These are phyloP conservation scores for Tortricodes alternella DNA, from an alignment of 2,888 invertebrate genomes.

Conservation along the genomic window DNA sequence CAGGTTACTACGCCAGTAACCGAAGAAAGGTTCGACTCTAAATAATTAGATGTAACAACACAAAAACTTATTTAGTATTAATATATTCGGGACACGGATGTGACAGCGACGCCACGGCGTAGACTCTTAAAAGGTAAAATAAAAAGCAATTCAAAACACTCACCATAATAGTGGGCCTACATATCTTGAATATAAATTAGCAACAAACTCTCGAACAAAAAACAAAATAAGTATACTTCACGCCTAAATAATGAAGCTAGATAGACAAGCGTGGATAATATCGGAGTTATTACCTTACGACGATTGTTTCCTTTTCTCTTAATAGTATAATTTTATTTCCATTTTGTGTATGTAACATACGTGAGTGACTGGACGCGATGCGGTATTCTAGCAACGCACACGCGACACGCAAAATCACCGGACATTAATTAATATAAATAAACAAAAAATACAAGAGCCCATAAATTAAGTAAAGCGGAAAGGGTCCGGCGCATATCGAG, in stretches of 20 bases:
- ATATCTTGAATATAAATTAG: conserved; percentile 72
- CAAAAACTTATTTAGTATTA: conserved; percentile 64
- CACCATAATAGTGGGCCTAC: conserved; percentile 55
- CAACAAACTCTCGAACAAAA: conserved; percentile 45
- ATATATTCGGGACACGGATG: conserved; percentile 65
- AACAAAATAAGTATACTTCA: conserved; percentile 42
- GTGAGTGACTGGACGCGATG: conserved; percentile 52
- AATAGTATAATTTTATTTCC: conserved; percentile 57
- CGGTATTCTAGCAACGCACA: conserved; percentile 37
- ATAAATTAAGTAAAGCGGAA: conserved; percentile 80
- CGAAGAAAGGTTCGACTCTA: conserved; percentile 36
- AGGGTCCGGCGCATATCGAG: conserved; percentile 76
- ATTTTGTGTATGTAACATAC: conserved; percentile 37
- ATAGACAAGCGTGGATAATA: conserved; percentile 66
- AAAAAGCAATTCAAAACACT: conserved; percentile 55
- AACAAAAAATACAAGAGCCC: conserved; percentile 63
- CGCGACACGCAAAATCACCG: conserved; percentile 61
- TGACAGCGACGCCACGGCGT: conserved; percentile 51
- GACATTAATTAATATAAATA: conserved; percentile 75
- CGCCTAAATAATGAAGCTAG: conserved; percentile 47
- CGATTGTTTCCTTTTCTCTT: conserved; percentile 67
- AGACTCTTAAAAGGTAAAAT: conserved; percentile 50
- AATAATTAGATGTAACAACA: conserved; percentile 52
- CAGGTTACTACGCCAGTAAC: conserved; percentile 32
- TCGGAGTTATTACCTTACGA: conserved; percentile 62